Base-by-base conservation (phyloP, 2,797 vertebrate species). In the Eleutherodactylus coqui region DNA sequence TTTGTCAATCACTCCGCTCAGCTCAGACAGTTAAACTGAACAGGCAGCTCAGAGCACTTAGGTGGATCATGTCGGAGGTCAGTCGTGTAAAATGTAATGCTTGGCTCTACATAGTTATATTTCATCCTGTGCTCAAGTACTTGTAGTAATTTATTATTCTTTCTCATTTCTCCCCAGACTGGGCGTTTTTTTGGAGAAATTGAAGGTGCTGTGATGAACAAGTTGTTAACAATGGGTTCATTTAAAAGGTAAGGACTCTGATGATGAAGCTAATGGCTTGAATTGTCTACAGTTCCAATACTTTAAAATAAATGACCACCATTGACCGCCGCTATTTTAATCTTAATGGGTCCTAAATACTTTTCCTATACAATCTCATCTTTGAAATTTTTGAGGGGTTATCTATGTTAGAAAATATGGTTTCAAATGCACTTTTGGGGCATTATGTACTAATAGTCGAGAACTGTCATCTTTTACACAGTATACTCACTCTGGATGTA, bases 131-230 rank as follows among this genome's bases (percentile, higher is more conserved):
- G 19, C 43, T 53, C 24, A 70, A 82, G 34, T 60, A 88, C 87
- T 86, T 43, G 79, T 84, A 60, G 14, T 0, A 1, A 51, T 90
- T 90, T 79, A 80, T 70, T 34, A 89, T 89, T 62, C 88, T 51
- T 89, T 90, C 49, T 88, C 58, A 88, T 92, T 79, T 83, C 79
- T 88, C 2, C 24, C 19, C 92, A 98, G 98, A 99, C 97, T 21
- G 97, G 97, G 85, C 95, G 95, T 86, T 99, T 99, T 90, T 98
- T 99, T 90, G 98, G 98, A 62, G 96, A 98, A 89, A 94, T 96
- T 75, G 98, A 99, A 91, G 97, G 98, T 80, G 97, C 98, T 19
- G 98, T 99, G 89, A 99, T 99, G 98, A 97, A 94, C 93, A 99
- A 98, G 91, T 94, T 99, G 76, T 91, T 99, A 91, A 93, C 94